phyloP scores from a whole-genome alignment of 37 sponge, comb jelly and placozoan genomes.

The Amphimedon queenslandica region DNA sequence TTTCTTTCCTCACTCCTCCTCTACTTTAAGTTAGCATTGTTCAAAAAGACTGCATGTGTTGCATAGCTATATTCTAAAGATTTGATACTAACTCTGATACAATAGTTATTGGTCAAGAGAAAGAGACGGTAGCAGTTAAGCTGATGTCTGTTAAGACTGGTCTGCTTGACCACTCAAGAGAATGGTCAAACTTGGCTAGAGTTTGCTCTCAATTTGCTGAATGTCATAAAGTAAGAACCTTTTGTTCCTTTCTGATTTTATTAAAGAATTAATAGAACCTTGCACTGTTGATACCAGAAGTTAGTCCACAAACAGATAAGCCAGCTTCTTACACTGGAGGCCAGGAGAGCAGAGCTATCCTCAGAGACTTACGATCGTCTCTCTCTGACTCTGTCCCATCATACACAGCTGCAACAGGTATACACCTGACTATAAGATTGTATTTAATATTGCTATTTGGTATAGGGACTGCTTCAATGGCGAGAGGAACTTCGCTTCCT shows the following conservation, averaged over 20 bases:
- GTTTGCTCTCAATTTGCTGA: conserved; percentile 37
- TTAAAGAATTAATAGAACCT: conserved; percentile 40
- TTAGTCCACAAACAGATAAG: conserved; percentile 21
- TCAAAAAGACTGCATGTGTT: too few species aligned
- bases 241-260: background rate
- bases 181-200: conserved; percentile 41
- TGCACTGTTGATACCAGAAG: conserved; percentile 61
- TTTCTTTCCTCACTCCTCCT: too few species aligned
- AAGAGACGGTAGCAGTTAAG: conserved; percentile 65
- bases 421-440: background rate
- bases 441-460: too few species aligned
- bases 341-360: conserved; percentile 22
- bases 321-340: conserved; percentile 53
- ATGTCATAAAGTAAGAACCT: conserved; percentile 50
- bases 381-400: background rate
- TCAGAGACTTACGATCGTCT: background rate
- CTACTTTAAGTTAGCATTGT: too few species aligned
- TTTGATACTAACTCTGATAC: too few species aligned
- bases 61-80: too few species aligned
- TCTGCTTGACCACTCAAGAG: conserved; percentile 49
- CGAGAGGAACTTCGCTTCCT: too few species aligned
- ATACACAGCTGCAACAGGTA: background rate
- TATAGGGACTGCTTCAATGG: too few species aligned
- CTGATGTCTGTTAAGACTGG: conserved; percentile 67
- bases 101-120: conserved; percentile 41